Base-by-base conservation (phyloP, 2,888 invertebrate species). In the Rosalia funebris region DNA sequence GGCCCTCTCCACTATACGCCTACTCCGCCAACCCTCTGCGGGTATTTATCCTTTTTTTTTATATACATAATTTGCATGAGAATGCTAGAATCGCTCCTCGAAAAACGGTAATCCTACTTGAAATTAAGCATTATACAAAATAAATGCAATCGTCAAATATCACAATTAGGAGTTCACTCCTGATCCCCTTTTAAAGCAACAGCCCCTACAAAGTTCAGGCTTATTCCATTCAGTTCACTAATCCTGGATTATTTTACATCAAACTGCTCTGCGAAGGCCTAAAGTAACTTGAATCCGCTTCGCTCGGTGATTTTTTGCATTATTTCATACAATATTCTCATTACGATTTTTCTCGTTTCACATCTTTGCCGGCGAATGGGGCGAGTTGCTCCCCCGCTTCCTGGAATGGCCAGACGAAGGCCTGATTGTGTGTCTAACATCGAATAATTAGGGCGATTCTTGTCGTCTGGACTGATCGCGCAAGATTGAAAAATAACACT, bases 241-340 rank as follows among this genome's bases (percentile, higher is more conserved):
- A 65, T 62, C 63, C 65, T 20, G 63, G 65, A 62, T 65, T 65
- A 65, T 63, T 65, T 62, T 60, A 58, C 62, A 60, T 57, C 60
- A 60, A 65, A 60, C 62, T 50, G 60, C 60, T 46, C 31, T 31
- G 57, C 45, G 55, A 50, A 57, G 58, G 48, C 48, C 20, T 52
- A 41, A 52, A 52, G 52, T 65, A 64, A 62, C 53, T 57, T 57
- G 57, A 65, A 57, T 60, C 62, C 60, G 50, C 54, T 48, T 57
- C 65, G 60, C 57, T 65, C 60, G 52, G 47, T 55, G 36, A 57
- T 57, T 57, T 57, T 57, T 44, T 52, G n/a, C 41, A 52, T 31
- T 41, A 52, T 41, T 41, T 52, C 32, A 39, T 16, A 52, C 52
- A 52, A 52, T 52, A 52, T 41, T 52, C 37, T 52, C 52, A 41